Evolutionary conservation across 2,888 invertebrate genomes (phyloP).

Genomic region (Heliconius ethilla): DNA sequence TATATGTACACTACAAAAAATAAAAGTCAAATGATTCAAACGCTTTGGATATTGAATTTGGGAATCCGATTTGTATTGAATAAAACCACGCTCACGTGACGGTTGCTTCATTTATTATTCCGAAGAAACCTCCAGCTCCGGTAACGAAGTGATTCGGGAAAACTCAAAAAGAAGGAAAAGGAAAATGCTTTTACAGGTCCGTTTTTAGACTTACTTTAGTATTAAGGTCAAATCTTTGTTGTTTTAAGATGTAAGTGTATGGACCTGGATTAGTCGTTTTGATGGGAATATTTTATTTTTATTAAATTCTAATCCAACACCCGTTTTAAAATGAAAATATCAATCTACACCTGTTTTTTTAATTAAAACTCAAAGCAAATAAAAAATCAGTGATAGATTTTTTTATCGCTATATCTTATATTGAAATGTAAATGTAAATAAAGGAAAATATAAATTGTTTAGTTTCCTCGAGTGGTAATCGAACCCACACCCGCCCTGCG

Average conservation of each 20-base stretch:
- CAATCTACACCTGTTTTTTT: too few relatives aligned
- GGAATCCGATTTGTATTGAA: conserved; percentile 20
- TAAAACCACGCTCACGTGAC: conserved; percentile 23
- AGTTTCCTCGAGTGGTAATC: too few relatives aligned
- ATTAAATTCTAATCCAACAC: too few relatives aligned
- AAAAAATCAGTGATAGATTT: too few relatives aligned
- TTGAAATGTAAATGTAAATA: too few relatives aligned
- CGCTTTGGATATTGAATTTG: conserved; percentile 2
- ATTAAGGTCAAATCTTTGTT: neutral
- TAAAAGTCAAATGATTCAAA: neutral
- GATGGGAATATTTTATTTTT: too few relatives aligned
- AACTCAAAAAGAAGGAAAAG: conserved; percentile 7
- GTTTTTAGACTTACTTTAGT: neutral
- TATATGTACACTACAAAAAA: neutral
- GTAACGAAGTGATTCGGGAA: conserved; percentile 17
- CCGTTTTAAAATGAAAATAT: too few relatives aligned
- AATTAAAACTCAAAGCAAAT: too few relatives aligned
- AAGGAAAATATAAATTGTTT: too few relatives aligned
- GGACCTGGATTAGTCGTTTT: too few relatives aligned
- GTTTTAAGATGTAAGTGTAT: neutral
- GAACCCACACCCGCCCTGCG: too few relatives aligned
- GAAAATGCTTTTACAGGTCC: conserved; percentile 2
- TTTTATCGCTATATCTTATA: too few relatives aligned
- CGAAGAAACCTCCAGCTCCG: conserved; percentile 16
- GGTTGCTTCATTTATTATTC: conserved; percentile 21